Conservation (phyloP, 2,888 invertebrate genomes). For the Frankliniella intonsa region DNA sequence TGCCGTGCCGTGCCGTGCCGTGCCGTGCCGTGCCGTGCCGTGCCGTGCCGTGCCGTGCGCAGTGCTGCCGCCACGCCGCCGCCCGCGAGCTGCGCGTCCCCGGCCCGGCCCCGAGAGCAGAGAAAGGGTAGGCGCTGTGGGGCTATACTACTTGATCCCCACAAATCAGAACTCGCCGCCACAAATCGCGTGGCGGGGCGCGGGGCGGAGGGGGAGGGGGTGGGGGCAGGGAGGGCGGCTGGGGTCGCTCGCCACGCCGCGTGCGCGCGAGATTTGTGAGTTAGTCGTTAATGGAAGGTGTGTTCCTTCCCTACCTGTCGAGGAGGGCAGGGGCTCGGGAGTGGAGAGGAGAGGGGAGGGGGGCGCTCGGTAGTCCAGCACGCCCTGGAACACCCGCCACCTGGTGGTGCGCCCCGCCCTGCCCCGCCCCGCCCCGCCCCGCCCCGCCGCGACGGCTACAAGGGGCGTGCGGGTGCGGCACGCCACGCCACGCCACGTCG, state of each 20-base stretch:
- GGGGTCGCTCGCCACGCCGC: conserved; percentile 17
- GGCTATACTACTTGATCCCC: background rate
- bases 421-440: conserved; percentile 31
- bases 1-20: too few species aligned
- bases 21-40: too few species aligned
- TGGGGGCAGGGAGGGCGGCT: background rate
- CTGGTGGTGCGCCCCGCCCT: conserved; percentile 6
- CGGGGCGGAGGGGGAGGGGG: background rate
- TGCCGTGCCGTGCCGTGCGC: too few species aligned
- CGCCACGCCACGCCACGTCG: background rate
- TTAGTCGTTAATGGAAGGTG: conserved; percentile 2
- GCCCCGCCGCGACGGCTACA: background rate
- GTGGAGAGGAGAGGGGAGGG: conserved; percentile 30
- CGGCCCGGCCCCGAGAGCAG: background rate
- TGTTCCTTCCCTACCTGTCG: conserved; percentile 10
- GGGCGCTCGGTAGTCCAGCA: background rate
- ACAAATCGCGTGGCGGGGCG: background rate
- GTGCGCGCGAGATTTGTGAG: conserved; percentile 25
- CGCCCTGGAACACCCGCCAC: conserved; percentile 12
- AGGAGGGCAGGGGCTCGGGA: background rate
- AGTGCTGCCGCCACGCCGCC: background rate
- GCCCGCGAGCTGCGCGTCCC: background rate
- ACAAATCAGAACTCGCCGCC: conserved; percentile 19
- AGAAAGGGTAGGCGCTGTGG: too few species aligned
- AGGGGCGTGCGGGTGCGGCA: background rate